Evolutionary conservation across 2,113 vertebrate genomes (phyloP).

Genomic region (Xerus inauris): DNA sequence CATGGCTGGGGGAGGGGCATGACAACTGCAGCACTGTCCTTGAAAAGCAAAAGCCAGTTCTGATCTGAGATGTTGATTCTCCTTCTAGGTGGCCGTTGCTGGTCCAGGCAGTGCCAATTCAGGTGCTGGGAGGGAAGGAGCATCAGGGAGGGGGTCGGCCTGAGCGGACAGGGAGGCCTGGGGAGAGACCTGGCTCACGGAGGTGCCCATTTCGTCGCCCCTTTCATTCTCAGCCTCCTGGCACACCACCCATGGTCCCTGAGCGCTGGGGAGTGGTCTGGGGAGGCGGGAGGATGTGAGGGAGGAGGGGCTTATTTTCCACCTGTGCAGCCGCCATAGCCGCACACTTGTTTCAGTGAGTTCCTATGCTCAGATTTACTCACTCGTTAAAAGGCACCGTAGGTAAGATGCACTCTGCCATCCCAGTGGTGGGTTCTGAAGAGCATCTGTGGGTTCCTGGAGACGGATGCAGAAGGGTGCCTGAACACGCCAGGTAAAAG

Average conservation of each 20-base stretch:
- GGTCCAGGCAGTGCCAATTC: background rate
- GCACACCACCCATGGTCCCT: no score
- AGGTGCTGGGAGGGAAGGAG: background rate
- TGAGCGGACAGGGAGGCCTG: no score
- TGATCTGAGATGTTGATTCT: background rate
- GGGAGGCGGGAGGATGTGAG: background rate
- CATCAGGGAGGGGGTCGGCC: rapidly evolving
- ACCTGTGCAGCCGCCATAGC: no score
- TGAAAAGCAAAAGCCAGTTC: background rate
- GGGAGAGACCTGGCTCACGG: background rate
- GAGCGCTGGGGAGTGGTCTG: background rate
- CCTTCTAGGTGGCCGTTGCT: background rate
- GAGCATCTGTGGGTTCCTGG: background rate
- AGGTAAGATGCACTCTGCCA: background rate
- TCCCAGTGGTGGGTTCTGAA: background rate
- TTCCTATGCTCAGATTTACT: background rate
- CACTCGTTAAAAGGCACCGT: background rate
- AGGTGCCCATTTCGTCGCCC: no score
- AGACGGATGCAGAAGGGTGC: background rate
- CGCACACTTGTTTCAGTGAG: background rate
- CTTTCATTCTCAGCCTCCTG: no score
- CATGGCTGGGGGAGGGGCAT: no score
- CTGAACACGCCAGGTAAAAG: no score
- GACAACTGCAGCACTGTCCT: background rate
- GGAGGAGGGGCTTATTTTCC: background rate